These are phyloP conservation scores for Silurus meridionalis DNA, from an alignment of 2,113 vertebrate species.

Conservation along the genomic window DNA sequence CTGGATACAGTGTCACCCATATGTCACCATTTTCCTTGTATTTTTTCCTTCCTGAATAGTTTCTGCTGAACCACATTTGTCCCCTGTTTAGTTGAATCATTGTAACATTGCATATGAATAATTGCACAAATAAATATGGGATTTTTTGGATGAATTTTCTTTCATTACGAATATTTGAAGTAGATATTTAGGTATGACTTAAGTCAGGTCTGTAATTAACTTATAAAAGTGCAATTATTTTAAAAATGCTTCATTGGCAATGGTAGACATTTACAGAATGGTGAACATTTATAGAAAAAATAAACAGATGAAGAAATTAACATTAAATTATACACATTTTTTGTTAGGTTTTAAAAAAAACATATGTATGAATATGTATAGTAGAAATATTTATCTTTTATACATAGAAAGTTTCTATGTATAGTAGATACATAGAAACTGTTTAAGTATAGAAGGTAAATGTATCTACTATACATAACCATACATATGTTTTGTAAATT, in stretches of 20 bases:
- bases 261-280: too few species aligned
- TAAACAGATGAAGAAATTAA: too few species aligned
- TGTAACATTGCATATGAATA: not conserved
- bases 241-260: not conserved
- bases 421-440: too few species aligned
- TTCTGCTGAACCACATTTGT: constrained; percentile 47
- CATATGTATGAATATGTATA: too few species aligned
- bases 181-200: not conserved
- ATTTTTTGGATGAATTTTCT: not conserved
- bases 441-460: too few species aligned
- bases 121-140: too few species aligned
- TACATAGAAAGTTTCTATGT: not conserved
- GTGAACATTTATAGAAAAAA: too few species aligned
- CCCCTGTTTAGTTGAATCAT: not conserved
- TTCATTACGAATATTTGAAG: not conserved
- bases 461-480: too few species aligned
- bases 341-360: too few species aligned
- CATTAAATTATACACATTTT: too few species aligned
- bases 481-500: too few species aligned
- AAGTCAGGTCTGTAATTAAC: not conserved
- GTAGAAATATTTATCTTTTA: too few species aligned
- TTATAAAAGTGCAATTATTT: not conserved
- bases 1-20: constrained; percentile 70
- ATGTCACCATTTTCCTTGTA: constrained; percentile 55
- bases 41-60: constrained; percentile 26